Percentiles rank a stretch among this genome's conserved stretches.
Evolutionary conservation across 92 coral and sea anemone species (phyloP).

Genomic region (Diadumene lineata): DNA sequence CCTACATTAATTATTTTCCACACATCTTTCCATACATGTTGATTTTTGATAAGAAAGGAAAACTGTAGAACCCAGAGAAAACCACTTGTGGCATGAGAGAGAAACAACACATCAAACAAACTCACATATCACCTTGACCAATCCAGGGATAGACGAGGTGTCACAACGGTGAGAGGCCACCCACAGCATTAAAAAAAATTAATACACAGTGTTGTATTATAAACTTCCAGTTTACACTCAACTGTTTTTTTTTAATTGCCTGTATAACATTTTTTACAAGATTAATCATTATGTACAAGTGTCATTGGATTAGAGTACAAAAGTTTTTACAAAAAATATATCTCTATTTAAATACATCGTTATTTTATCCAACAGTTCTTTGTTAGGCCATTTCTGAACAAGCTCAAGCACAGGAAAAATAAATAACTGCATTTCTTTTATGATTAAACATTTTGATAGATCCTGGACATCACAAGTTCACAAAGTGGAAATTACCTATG

Average conservation of each 20-base stretch:
- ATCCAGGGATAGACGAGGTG: too few relatives aligned
- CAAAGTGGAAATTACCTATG: too few relatives aligned
- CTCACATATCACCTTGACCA: too few relatives aligned
- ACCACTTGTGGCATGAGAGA: too few relatives aligned
- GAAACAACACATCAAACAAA: too few relatives aligned
- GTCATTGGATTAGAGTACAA: constrained; percentile 12
- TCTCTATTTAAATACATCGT: constrained; percentile 26
- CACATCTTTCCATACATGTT: too few relatives aligned
- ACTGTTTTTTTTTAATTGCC: constrained; percentile 4
- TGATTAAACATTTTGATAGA: too few relatives aligned
- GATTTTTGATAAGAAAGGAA: too few relatives aligned
- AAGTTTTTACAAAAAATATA: constrained; percentile 25
- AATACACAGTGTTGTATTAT: background rate
- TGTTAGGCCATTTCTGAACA: background rate
- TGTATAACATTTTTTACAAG: constrained; percentile 23
- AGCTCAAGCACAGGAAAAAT: constrained; percentile 28
- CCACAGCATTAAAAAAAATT: background rate
- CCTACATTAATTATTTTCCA: too few relatives aligned
- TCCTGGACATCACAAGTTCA: too few relatives aligned
- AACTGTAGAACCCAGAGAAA: too few relatives aligned
- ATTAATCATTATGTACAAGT: constrained; percentile 22
- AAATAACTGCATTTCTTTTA: constrained; percentile 27
- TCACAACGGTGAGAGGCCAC: too few relatives aligned
- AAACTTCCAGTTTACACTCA: background rate
- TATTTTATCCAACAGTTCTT: background rate